phyloP scores from a whole-genome alignment of 1,140 invertebrate genomes.

The Halictus rubicundus region DNA sequence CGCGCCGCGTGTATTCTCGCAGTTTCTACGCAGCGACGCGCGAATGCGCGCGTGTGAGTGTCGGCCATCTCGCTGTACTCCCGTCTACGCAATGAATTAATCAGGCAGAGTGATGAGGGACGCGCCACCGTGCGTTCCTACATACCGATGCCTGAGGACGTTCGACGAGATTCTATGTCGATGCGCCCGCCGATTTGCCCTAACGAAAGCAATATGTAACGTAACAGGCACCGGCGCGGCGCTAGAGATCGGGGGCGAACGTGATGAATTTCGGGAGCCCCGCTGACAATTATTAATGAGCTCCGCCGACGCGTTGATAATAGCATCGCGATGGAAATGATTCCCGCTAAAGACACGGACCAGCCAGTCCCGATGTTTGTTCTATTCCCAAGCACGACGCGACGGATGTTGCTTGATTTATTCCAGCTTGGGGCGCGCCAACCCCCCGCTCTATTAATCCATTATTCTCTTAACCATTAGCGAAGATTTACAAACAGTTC shows the following conservation, averaged over 20 bases:
- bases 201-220: conserved; percentile 42
- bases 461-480: too few species aligned
- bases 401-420: too few species aligned
- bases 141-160: conserved; percentile 50
- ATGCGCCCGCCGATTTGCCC: conserved; percentile 36
- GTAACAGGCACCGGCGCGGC: too few species aligned
- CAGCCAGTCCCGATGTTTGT: too few species aligned
- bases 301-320: not conserved
- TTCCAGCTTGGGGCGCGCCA: too few species aligned
- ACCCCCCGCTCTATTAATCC: too few species aligned
- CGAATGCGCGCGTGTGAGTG: not conserved
- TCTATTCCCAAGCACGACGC: too few species aligned
- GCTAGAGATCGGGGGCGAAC: not conserved
- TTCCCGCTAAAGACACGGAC: too few species aligned
- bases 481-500: too few species aligned
- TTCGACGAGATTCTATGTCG: conserved; percentile 39
- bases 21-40: too few species aligned
- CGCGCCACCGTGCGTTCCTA: conserved; percentile 33
- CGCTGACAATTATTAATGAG: conserved; percentile 23
- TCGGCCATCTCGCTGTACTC: conserved; percentile 29
- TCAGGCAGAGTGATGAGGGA: conserved; percentile 67
- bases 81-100: conserved; percentile 62
- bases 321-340: not conserved
- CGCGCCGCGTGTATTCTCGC: conserved; percentile 5
- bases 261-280: not conserved